Evolutionary conservation across 2,113 vertebrate species (phyloP), one percentile per base, ranked within the genome.

Genomic region (Erinaceus europaeus): DNA sequence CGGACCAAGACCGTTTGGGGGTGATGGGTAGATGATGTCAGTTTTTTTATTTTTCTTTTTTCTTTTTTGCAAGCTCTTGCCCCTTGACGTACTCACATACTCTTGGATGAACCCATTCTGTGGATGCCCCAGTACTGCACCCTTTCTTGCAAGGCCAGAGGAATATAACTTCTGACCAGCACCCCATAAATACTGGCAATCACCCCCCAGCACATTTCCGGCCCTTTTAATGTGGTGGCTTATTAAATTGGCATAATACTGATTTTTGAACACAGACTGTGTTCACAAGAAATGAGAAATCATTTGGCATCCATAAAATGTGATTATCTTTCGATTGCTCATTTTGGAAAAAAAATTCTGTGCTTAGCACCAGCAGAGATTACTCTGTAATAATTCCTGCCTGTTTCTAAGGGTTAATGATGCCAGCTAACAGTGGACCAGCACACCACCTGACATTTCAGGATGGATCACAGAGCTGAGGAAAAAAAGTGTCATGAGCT

Each of bases 291-390:
- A 92, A 94, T 86, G 86, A 62, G n/a, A 92, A 76, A 40, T 53
- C 40, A 20, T 0, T 93, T 95, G 94, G 3, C 50, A 62, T 84
- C 20, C 65, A 87, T 89, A 91, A 91, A 95, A 90, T 74, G 9
- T 84, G 67, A 90, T 93, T 94, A 83, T 78, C 68, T 90, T 94
- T 91, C 79, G 61, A 93, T 92, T 94, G n/a, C 21, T 94, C 29
- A 44, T 82, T 95, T 92, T 93, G 69, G 85, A 92, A 94, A 89
- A 90, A 32, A 88, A 15, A 73, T 11, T 94, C 90, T 69, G 48
- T 38, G 17, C 73, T 90, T 84, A 89, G 84, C 85, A 64, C 52
- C 88, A 71, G 78, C 40, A 84, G 76, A 55, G 82, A 95, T 86
- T 84, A 81, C 21, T 13, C 40, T 71, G 40, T 77, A 85, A 90